Conservation (phyloP, 30 jellyfish, hydroid and myxozoan species). For the Sanderia malayensis region DNA sequence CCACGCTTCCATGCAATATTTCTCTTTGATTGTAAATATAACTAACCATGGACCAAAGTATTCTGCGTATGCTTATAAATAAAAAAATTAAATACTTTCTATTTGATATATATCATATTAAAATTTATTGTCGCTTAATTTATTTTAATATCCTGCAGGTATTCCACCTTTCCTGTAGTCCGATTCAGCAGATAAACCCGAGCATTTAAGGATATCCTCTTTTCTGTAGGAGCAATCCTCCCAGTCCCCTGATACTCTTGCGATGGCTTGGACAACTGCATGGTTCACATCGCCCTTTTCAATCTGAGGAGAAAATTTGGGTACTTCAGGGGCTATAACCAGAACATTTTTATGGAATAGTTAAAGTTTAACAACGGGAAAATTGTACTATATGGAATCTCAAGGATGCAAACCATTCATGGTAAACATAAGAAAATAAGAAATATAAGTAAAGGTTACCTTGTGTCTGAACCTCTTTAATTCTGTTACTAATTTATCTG, state of each 20-base stretch:
- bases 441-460: too few relatives aligned
- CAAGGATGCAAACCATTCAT: background rate
- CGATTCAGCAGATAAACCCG: constrained; percentile 89
- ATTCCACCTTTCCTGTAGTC: constrained; percentile 97
- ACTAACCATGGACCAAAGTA: too few relatives aligned
- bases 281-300: constrained; percentile 83
- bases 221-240: constrained; percentile 61
- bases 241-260: constrained; percentile 94
- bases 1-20: too few relatives aligned
- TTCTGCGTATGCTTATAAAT: too few relatives aligned
- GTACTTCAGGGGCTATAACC: too few relatives aligned
- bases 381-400: background rate
- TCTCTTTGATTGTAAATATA: too few relatives aligned
- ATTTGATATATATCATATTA: too few relatives aligned
- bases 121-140: too few relatives aligned
- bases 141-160: constrained; percentile 90
- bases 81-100: too few relatives aligned
- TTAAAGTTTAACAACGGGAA: too few relatives aligned
- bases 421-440: too few relatives aligned
- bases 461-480: constrained; percentile 70
- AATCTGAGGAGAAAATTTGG: constrained; percentile 50
- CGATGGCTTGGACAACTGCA: constrained; percentile 98
- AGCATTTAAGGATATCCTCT: constrained; percentile 56
- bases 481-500: constrained; percentile 41
- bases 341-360: too few relatives aligned